Percentiles rank a stretch among this genome's conserved stretches.
phyloP scores from a whole-genome alignment of 2,888 invertebrate genomes.

The Pollenia griseotomentosa region DNA sequence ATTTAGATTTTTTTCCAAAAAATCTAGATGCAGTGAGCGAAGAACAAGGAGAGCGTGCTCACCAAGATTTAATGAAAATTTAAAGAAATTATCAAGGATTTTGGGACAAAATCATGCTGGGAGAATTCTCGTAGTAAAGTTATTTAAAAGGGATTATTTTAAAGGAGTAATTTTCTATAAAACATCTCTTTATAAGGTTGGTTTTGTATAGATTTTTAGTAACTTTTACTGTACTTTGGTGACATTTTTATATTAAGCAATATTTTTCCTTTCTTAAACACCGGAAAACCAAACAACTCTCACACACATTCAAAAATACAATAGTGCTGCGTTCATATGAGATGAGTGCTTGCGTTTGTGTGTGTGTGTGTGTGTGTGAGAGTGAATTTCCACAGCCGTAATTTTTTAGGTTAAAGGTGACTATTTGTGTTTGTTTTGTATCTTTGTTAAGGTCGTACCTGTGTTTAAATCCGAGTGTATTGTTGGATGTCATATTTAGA shows the following conservation, averaged over 20 bases:
- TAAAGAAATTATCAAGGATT: too few species aligned
- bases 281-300: constrained; percentile 45
- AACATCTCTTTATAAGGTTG: too few species aligned
- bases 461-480: constrained; percentile 6
- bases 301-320: neutral
- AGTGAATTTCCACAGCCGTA: constrained; percentile 17
- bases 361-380: neutral
- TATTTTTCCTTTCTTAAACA: constrained; percentile 2
- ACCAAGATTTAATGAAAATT: too few species aligned
- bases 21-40: too few species aligned
- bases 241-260: neutral
- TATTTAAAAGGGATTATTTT: too few species aligned
- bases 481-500: constrained; percentile 44
- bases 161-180: too few species aligned
- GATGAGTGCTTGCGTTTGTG: constrained; percentile 7
- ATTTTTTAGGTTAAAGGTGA: constrained; percentile 58
- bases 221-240: neutral
- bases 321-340: neutral
- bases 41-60: too few species aligned
- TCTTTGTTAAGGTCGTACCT: constrained; percentile 11
- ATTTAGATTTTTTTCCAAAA: too few species aligned
- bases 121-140: too few species aligned
- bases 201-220: neutral
- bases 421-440: constrained; percentile 32
- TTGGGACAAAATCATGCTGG: too few species aligned